Evolutionary conservation across 2,113 vertebrate species (phyloP).

Genomic region (Mirza zaza): DNA sequence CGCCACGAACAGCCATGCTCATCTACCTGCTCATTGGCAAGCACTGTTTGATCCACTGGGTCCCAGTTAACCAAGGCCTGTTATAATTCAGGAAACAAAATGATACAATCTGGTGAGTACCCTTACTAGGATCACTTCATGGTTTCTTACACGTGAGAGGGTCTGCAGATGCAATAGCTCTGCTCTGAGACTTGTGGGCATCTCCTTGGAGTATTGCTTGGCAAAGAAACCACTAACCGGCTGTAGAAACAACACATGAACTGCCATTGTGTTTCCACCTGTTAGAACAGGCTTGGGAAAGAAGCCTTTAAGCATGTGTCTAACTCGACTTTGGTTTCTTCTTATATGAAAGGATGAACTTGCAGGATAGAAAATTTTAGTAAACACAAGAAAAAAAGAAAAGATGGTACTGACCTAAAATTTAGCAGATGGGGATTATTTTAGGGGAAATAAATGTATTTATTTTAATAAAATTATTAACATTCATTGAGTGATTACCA

Average conservation of each 20-base stretch:
- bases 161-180: neutral
- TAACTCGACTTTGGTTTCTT: neutral
- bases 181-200: neutral
- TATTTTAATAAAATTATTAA: neutral
- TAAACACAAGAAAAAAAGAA: neutral
- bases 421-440: neutral
- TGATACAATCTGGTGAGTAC: neutral
- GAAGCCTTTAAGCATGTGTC: neutral
- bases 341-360: neutral
- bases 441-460: neutral
- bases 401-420: neutral
- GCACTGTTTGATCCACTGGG: conserved; percentile 95
- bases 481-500: neutral
- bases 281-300: neutral
- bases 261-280: neutral
- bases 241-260: rapidly evolving
- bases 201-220: neutral
- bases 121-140: neutral
- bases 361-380: neutral
- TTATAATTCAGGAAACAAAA: conserved; percentile 38
- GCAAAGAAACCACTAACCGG: neutral
- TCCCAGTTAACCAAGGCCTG: conserved; percentile 99
- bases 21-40: conserved; percentile 98
- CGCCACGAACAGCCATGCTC: conserved; percentile 95
- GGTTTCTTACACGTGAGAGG: neutral